Conservation (phyloP, 2,797 vertebrate genomes). For the Poeciliopsis paucimaculata region DNA sequence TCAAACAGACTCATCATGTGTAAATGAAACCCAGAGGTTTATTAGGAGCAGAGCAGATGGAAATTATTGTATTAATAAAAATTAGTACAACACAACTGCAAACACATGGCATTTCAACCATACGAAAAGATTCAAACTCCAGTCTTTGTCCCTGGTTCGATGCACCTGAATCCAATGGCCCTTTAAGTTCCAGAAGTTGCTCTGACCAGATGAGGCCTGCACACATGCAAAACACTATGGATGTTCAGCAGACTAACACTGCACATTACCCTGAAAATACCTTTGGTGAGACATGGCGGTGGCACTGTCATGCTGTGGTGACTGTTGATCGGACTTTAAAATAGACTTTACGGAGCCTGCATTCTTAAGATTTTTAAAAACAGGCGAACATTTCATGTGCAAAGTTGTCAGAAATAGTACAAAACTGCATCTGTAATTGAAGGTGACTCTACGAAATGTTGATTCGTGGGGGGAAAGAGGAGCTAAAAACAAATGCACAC, state of each 20-base stretch:
- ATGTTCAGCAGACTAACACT: not conserved
- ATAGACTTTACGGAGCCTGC: not conserved
- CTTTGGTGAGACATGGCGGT: not conserved
- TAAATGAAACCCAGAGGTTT: not conserved
- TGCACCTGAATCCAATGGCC: not conserved
- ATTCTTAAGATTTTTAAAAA: too few species aligned
- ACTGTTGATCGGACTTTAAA: not conserved
- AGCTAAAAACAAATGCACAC: not conserved
- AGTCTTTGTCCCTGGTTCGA: not conserved
- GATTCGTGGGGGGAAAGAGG: not conserved
- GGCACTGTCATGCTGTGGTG: not conserved
- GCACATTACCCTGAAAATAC: not conserved
- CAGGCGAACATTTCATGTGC: not conserved
- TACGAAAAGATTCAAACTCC: not conserved
- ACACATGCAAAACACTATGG: not conserved
- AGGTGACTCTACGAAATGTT: not conserved
- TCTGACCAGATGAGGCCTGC: not conserved
- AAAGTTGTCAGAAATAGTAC: not conserved
- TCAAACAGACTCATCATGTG: not conserved
- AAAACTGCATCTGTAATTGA: not conserved
- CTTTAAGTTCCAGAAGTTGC: not conserved
- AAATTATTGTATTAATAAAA: too few species aligned
- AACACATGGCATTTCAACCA: not conserved
- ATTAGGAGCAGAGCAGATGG: not conserved
- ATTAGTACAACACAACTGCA: not conserved